phyloP scores from a whole-genome alignment of 2,888 invertebrate species.

The Nephrotoma flavescens region DNA sequence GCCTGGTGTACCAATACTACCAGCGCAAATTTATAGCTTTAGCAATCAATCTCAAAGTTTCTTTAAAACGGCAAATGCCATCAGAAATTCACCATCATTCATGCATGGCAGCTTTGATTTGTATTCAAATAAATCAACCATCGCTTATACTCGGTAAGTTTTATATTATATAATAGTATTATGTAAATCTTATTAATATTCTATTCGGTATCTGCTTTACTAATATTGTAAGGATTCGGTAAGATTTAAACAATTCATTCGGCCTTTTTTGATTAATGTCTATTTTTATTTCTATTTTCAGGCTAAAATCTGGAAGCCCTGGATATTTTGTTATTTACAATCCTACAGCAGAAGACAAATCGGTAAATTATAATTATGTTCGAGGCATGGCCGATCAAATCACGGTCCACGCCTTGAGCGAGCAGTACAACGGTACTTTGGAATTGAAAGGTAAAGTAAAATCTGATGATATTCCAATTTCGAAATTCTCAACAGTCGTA shows the following conservation, averaged over 20 bases:
- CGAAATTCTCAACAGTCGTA: constrained; percentile 46
- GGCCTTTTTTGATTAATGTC: background rate
- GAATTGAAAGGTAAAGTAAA: constrained; percentile 37
- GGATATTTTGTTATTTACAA: constrained; percentile 62
- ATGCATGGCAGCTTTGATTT: constrained; percentile 43
- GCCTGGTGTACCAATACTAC: constrained; percentile 58
- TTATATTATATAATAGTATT: background rate
- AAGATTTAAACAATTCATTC: background rate
- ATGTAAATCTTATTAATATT: background rate
- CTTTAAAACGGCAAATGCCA: constrained; percentile 23
- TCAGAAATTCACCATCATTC: constrained; percentile 42
- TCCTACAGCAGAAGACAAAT: constrained; percentile 34
- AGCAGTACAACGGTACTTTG: constrained; percentile 32
- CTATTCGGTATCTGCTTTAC: background rate
- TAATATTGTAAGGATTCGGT: background rate
- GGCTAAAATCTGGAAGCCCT: constrained; percentile 58
- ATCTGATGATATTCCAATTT: constrained; percentile 41
- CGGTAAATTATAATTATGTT: constrained; percentile 40
- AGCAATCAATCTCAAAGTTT: constrained; percentile 17
- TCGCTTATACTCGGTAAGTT: constrained; percentile 53
- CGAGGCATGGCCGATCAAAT: constrained; percentile 41
- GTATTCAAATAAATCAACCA: constrained; percentile 36
- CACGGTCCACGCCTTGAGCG: constrained; percentile 42
- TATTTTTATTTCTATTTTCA: constrained; percentile 22
- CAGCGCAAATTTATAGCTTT: constrained; percentile 22